A percentile compares a stretch with the other conserved stretches of the same genome.
Evolutionary conservation across 2,113 vertebrate genomes (phyloP).

Genomic region (Peromyscus californicus): DNA sequence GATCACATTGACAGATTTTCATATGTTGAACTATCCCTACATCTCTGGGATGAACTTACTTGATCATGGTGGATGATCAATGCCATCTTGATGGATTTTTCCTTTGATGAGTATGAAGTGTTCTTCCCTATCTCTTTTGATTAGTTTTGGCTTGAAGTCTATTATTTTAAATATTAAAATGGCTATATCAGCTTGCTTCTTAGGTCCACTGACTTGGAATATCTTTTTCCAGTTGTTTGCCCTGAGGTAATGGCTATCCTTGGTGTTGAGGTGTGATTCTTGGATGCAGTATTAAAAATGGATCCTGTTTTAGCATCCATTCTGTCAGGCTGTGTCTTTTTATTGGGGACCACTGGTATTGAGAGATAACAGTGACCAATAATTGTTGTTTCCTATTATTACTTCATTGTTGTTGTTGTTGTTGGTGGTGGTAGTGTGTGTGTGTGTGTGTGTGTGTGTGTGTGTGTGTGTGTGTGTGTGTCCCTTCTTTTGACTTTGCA

Average conservation of each 20-base stretch:
- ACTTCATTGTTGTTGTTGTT: not conserved
- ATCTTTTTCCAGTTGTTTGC: not conserved
- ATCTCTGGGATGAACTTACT: no score
- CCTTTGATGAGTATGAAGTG: not conserved
- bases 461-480: not conserved
- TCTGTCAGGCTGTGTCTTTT: not conserved
- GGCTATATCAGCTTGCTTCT: not conserved
- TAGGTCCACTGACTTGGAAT: not conserved
- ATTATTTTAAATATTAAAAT: not conserved
- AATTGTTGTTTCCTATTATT: not conserved
- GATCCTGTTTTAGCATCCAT: not conserved
- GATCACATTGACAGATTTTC: not conserved
- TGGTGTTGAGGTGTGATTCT: not conserved
- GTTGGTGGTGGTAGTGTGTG: not conserved
- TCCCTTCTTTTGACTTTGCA: not conserved
- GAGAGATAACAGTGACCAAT: not conserved
- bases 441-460: no score
- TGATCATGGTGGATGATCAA: not conserved
- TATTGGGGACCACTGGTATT: not conserved
- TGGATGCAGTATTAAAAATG: not conserved
- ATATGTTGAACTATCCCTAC: not conserved
- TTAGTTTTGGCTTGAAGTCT: not conserved
- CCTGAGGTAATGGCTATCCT: not conserved
- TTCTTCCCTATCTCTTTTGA: not conserved
- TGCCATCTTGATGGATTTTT: not conserved